A percentile compares a stretch with the other conserved stretches of the same genome.
Evolutionary conservation across 2,888 invertebrate species (phyloP).

Genomic region (Blomia tropicalis): DNA sequence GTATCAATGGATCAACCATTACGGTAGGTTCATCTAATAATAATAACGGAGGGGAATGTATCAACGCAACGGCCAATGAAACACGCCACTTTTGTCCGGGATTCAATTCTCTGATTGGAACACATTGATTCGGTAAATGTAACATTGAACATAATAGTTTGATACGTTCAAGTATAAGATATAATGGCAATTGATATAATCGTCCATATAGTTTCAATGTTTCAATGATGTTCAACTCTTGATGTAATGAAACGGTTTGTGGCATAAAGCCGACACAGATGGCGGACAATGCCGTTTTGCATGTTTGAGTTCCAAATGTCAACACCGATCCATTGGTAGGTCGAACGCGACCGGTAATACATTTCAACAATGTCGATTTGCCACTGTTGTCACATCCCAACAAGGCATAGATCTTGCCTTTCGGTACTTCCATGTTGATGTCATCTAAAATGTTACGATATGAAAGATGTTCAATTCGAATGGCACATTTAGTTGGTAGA

Average conservation of each 20-base stretch:
- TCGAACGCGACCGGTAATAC: background rate
- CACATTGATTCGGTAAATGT: background rate
- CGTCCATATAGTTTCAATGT: slow-evolving; percentile 16
- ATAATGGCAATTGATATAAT: slow-evolving; percentile 15
- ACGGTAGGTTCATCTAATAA: slow-evolving; percentile 21
- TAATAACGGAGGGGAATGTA: slow-evolving; percentile 19
- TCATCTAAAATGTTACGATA: background rate
- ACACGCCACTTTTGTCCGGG: slow-evolving; percentile 17
- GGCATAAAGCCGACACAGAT: slow-evolving; percentile 21
- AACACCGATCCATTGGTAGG: background rate
- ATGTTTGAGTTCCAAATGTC: background rate
- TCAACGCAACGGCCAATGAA: slow-evolving; percentile 10
- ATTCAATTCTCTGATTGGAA: background rate
- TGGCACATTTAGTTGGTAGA: slow-evolving; percentile 18
- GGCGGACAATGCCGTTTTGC: background rate
- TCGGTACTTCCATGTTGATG: slow-evolving; percentile 14
- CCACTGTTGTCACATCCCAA: slow-evolving; percentile 13
- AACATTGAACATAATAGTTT: background rate
- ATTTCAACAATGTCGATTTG: slow-evolving; percentile 17
- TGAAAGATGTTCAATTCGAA: slow-evolving; percentile 2
- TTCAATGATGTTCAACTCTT: slow-evolving; percentile 14
- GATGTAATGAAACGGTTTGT: slow-evolving; percentile 8
- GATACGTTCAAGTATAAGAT: slow-evolving; percentile 9
- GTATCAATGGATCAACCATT: slow-evolving; percentile 18
- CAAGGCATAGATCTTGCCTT: slow-evolving; percentile 19